A percentile compares a stretch with the other conserved stretches of the same genome.
Conservation (phyloP, 2,113 vertebrate species). For the Cryptoleucopteryx plumbea region DNA sequence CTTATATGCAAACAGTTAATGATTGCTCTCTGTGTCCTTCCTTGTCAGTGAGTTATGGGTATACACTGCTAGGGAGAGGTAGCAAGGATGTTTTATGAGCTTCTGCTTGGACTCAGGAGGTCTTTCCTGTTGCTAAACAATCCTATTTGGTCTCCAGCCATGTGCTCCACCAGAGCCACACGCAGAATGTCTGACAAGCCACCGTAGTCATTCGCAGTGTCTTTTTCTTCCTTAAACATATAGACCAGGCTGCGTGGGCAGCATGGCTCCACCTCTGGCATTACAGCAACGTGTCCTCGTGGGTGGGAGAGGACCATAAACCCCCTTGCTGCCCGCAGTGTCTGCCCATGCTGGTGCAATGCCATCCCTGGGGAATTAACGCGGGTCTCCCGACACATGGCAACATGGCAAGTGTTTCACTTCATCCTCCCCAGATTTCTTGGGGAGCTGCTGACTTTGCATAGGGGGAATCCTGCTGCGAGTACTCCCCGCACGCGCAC, state of each 20-base stretch:
- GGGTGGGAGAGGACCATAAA: neutral
- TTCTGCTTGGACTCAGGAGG: neutral
- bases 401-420: neutral
- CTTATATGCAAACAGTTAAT: neutral
- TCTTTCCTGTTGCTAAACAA: neutral
- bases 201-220: neutral
- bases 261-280: accelerated
- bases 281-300: accelerated
- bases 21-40: neutral
- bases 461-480: accelerated
- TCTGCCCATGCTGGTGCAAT: neutral
- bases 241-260: neutral
- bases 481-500: accelerated
- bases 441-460: neutral
- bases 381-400: accelerated
- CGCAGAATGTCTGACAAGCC: accelerated
- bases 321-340: accelerated
- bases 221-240: neutral
- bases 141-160: neutral
- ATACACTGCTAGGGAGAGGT: neutral
- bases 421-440: neutral
- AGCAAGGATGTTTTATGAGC: neutral
- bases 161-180: accelerated
- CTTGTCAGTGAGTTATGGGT: neutral
- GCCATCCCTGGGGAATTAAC: neutral